Conservation (phyloP, 30 jellyfish, hydroid and myxozoan species). For the Aurelia sp. region DNA sequence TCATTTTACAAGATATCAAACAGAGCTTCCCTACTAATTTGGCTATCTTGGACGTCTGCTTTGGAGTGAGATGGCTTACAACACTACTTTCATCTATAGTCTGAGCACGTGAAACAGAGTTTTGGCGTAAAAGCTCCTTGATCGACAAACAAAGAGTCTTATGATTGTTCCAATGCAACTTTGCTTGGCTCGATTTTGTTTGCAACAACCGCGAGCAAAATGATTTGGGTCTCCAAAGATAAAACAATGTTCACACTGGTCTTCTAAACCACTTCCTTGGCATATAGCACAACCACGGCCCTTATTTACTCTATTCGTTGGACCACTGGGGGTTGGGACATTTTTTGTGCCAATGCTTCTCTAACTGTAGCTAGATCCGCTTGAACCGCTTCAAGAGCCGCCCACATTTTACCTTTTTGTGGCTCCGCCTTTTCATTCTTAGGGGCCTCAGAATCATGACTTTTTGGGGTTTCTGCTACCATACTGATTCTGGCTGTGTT, state of each 20-base stretch:
- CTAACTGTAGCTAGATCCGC: not conserved
- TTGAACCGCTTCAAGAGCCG: slow-evolving; percentile 17
- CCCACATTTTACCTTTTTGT: slow-evolving; percentile 28
- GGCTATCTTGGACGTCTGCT: slow-evolving; percentile 15
- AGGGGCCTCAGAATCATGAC: slow-evolving; percentile 4
- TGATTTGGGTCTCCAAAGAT: slow-evolving; percentile 19
- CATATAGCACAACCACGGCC: slow-evolving; percentile 20
- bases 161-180: slow-evolving; percentile 28
- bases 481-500: slow-evolving; percentile 30
- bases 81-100: not conserved
- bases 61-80: slow-evolving; percentile 46
- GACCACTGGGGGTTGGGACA: not conserved
- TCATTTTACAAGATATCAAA: slow-evolving; percentile 3
- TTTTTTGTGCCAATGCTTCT: not conserved
- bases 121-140: not conserved
- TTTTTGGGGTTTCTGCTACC: slow-evolving; percentile 17
- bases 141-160: slow-evolving; percentile 11
- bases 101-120: not conserved
- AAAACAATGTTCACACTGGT: slow-evolving; percentile 34
- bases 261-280: slow-evolving; percentile 16
- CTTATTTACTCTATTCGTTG: not conserved
- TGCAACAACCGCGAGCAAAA: slow-evolving; percentile 6
- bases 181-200: not conserved
- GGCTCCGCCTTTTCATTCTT: slow-evolving; percentile 7
- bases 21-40: slow-evolving; percentile 26